Evolutionary conservation across 2,888 invertebrate species (phyloP).

Genomic region (Lepidonotus clava): DNA sequence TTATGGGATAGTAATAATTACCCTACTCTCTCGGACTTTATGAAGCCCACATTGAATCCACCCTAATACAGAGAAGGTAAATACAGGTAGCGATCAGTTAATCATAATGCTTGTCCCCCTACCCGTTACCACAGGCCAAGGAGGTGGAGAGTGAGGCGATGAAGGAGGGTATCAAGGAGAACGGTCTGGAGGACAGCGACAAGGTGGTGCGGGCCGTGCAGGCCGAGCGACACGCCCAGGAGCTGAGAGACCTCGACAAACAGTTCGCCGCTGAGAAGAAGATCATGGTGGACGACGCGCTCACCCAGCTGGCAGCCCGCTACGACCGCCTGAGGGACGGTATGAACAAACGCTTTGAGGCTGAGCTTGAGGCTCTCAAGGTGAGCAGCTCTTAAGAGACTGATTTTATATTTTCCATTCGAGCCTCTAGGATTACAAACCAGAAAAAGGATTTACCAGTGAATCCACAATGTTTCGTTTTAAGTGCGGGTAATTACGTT

Average conservation of each 20-base stretch:
- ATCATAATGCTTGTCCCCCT: slow-evolving; percentile 6
- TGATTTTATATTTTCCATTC: too few relatives aligned
- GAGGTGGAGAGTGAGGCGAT: slow-evolving; percentile 75
- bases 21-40: too few relatives aligned
- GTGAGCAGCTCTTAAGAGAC: slow-evolving; percentile 65
- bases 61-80: too few relatives aligned
- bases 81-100: too few relatives aligned
- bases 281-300: slow-evolving; percentile 75
- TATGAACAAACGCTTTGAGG: slow-evolving; percentile 70
- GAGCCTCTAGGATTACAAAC: too few relatives aligned
- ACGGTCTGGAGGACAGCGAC: slow-evolving; percentile 77
- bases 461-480: too few relatives aligned
- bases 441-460: too few relatives aligned
- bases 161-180: slow-evolving; percentile 75
- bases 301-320: slow-evolving; percentile 72
- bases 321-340: slow-evolving; percentile 73
- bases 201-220: slow-evolving; percentile 76
- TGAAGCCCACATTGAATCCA: too few relatives aligned
- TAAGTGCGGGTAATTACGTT: too few relatives aligned
- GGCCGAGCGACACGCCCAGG: slow-evolving; percentile 75
- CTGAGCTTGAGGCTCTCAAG: slow-evolving; percentile 72
- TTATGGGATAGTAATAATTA: too few relatives aligned
- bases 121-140: too few relatives aligned
- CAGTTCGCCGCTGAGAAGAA: slow-evolving; percentile 74
- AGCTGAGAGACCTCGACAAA: slow-evolving; percentile 74